Evolutionary conservation across 2,888 invertebrate species (phyloP).

Genomic region (Glaucopsyche alexis): DNA sequence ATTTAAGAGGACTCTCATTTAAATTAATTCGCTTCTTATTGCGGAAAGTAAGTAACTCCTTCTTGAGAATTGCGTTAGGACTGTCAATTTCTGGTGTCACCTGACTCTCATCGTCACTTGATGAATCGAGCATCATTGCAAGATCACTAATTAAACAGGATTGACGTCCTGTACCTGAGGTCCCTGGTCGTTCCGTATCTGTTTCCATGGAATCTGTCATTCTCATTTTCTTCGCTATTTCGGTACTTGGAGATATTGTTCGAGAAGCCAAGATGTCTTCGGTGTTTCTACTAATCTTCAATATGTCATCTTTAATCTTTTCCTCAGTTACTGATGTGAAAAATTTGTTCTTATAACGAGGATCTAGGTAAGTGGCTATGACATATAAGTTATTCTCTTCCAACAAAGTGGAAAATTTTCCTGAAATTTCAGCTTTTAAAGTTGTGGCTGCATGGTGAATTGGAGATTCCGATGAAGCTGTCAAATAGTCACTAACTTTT

Average conservation of each 20-base stretch:
- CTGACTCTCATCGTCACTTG: conserved; percentile 9
- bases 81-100: conserved; percentile 17
- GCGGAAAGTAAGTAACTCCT: conserved; percentile 30
- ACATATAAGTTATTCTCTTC: no score
- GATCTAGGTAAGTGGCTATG: no score
- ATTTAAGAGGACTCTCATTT: conserved; percentile 29
- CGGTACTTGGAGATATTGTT: no score
- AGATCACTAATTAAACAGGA: conserved; percentile 28
- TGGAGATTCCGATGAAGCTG: conserved; percentile 36
- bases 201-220: conserved; percentile 17
- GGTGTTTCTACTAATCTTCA: no score
- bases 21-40: conserved; percentile 27
- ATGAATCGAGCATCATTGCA: conserved; percentile 32
- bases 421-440: not conserved
- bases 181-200: conserved; percentile 23
- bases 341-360: no score
- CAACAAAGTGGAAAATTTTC: not conserved
- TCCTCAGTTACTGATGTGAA: no score
- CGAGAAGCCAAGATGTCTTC: no score
- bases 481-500: no score
- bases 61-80: conserved; percentile 21
- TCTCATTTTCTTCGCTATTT: conserved; percentile 21
- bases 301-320: no score
- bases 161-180: conserved; percentile 14
- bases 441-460: not conserved